Base-by-base conservation (phyloP, 2,888 invertebrate species). In the Lypha dubia region DNA sequence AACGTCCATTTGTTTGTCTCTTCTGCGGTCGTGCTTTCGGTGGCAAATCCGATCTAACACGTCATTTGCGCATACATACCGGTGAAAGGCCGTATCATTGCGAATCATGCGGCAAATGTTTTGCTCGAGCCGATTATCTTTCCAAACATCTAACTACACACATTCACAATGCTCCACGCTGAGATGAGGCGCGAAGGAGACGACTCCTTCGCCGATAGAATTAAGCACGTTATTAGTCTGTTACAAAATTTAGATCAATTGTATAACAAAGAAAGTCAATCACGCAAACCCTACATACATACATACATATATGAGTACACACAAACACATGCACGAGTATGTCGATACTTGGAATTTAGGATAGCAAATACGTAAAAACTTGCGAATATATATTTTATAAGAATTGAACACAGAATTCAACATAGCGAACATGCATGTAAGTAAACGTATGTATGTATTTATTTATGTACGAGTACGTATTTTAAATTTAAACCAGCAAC, bases 91-190 rank as follows among this genome's bases (percentile, higher is more conserved):
- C 97, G 41, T 97, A 97, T 92, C 97, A 97, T 91, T 97, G 97
- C 93, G 97, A 97, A 92, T 97, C 97, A 92, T 97, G 97, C 92
- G 97, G 97, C 87, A 97, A 97, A 92, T 97, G 97, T 92, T 97
- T 97, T 92, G 97, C 97, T 32, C 94, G 97, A 70, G 97, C 97
- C 74, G 97, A 97, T 92, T 97, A 97, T 90, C 94, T 97, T 79
- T 97, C 97, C 89, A 97, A 97, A 92, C 97, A 97, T 93, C 94
- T 97, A 88, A 97, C 97, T 86, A 97, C 97, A 41, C 97, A 97
- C 93, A 96, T 97, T 88, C 97, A 97, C 93, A 94, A 94, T 90
- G 95, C 95, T 90, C 95, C 92, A 83, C 92, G 92, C 92, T 92
- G 92, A 92, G 92, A 92, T 92, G 92, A 92, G 92, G 92, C 91